Evolutionary conservation across 2,113 vertebrate species (phyloP).

Genomic region (Colaptes auratus): DNA sequence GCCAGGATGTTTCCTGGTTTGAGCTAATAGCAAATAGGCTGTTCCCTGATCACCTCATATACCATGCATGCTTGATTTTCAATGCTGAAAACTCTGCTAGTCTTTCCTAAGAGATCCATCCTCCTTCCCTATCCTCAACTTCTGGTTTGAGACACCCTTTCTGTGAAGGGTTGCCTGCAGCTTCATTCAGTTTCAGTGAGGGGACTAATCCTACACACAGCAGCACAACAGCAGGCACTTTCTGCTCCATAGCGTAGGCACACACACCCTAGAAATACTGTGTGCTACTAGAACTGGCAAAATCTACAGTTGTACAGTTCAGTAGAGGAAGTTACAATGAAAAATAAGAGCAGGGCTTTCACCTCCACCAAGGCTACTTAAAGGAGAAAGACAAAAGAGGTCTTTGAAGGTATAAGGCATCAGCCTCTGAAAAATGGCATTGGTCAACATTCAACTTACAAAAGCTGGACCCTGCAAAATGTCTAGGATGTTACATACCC

Average conservation of each 20-base stretch:
- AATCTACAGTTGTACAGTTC: not conserved
- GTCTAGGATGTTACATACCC: not conserved
- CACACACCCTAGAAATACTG: not conserved
- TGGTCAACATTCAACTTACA: not conserved
- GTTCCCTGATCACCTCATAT: not conserved
- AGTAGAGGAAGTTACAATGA: not conserved
- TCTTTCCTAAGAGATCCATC: not conserved
- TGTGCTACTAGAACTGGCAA: not conserved
- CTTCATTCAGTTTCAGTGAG: not conserved
- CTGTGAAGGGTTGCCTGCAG: not conserved
- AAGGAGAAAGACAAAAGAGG: not conserved
- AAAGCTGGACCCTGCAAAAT: not conserved
- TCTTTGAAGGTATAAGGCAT: not conserved
- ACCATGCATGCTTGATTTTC: not conserved
- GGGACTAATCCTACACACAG: not conserved
- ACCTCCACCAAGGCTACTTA: not conserved
- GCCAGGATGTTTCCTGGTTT: not conserved
- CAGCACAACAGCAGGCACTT: not conserved
- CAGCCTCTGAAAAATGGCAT: not conserved
- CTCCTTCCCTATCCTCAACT: not conserved
- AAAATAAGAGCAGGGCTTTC: not conserved
- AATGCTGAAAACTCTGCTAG: not conserved
- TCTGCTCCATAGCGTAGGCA: not conserved
- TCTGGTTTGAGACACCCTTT: not conserved
- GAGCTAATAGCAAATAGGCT: not conserved